A percentile compares a stretch with the other conserved stretches of the same genome.
These are phyloP conservation scores for Lepidurus arcticus DNA, from an alignment of 1,140 invertebrate genomes.

Conservation along the genomic window DNA sequence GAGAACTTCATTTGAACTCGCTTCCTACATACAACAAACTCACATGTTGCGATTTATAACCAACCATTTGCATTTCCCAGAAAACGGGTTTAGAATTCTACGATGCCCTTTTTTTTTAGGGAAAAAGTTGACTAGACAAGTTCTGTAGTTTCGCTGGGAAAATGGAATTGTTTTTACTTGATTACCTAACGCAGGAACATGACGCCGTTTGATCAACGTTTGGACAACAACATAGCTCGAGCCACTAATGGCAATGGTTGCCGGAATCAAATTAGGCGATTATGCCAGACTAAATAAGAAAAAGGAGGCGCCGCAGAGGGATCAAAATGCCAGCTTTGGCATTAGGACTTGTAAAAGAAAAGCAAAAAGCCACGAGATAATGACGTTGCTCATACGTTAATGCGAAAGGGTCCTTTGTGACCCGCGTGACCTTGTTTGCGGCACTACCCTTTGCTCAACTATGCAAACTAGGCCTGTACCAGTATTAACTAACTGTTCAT, in stretches of 20 bases:
- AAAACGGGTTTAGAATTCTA: neutral
- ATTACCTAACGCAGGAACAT: neutral
- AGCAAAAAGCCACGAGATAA: neutral
- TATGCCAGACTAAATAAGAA: neutral
- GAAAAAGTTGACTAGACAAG: neutral
- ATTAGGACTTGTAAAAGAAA: neutral
- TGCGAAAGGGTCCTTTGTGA: neutral
- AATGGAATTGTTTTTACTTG: neutral
- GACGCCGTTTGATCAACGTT: neutral
- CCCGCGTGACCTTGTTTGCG: conserved; percentile 1
- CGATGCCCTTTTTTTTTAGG: neutral
- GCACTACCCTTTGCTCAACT: neutral
- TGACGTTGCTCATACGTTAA: neutral
- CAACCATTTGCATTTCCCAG: neutral
- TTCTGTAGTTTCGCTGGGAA: neutral
- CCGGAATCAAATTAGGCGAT: neutral
- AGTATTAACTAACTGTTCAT: too few relatives aligned
- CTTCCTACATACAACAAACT: neutral
- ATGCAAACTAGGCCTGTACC: neutral
- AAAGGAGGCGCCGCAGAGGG: neutral
- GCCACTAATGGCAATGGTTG: neutral
- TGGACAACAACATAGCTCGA: neutral
- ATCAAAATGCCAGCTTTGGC: neutral
- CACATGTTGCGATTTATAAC: neutral
- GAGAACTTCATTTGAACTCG: neutral